Evolutionary conservation across 2,888 invertebrate species (phyloP), one percentile per base, ranked within the genome.

Genomic region (Disparrhopalites patrizii): DNA sequence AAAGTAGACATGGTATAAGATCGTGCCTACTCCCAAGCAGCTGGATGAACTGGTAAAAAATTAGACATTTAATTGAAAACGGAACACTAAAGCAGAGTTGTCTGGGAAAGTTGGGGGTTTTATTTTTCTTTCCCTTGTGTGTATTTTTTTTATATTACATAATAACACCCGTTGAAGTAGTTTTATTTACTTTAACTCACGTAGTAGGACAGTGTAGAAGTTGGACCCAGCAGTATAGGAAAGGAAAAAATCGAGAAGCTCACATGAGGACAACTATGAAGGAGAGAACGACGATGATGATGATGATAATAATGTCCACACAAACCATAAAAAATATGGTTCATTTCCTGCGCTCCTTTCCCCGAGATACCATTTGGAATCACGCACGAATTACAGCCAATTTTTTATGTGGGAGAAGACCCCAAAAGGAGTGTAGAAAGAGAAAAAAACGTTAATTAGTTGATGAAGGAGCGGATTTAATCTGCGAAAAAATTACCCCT

Each of bases 331-430:
- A 40, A 40, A 40, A 38, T 38, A 23, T 43, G 8, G 38, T 18
- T 36, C 23, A 57, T 43, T 57, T 57, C 57, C 56, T 56, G 36
- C 38, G 50, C 57, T 38, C 25, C 40, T 57, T n/a, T n/a, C n/a
- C n/a, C n/a, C n/a, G n/a, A n/a, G 40, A 28, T 36, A 38, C 25
- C n/a, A 23, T 40, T 25, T 27, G 20, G 43, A 27, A 18, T 57
- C 60, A 60, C 60, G 60, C 60, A 60, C 60, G 30, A 27, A 57
- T 18, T 55, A 25, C 28, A 31, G 33, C 30, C 43, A 60, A 60
- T 60, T 60, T 60, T 60, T 60, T 47, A 25, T n/a, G n/a, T n/a
- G n/a, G n/a, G n/a, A n/a, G n/a, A n/a, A n/a, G n/a, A n/a, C n/a
- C n/a, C n/a, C n/a, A n/a, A n/a, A n/a, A n/a, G n/a, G n/a, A n/a